phyloP scores from a whole-genome alignment of 2,888 invertebrate species.

The Idaea biselata region DNA sequence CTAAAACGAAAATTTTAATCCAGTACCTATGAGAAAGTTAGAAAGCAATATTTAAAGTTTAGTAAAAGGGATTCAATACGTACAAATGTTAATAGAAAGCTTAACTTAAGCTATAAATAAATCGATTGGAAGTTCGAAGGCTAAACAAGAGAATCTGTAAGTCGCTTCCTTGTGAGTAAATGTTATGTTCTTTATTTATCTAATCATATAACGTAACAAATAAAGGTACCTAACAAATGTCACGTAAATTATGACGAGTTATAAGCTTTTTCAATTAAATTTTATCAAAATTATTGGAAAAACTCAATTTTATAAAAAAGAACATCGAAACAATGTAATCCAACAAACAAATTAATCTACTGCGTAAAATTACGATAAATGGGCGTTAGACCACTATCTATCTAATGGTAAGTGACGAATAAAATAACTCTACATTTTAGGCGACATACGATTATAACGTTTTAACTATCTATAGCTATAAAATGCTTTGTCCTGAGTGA shows the following conservation, averaged over 20 bases:
- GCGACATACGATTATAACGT: background rate
- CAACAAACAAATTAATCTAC: background rate
- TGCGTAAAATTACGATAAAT: background rate
- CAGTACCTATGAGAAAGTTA: background rate
- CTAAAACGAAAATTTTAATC: background rate
- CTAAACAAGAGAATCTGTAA: constrained; percentile 5
- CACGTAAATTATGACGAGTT: constrained; percentile 9
- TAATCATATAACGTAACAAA: constrained; percentile 12
- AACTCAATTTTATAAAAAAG: background rate
- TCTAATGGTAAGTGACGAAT: no score
- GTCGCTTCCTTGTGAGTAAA: background rate
- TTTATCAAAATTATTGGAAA: background rate
- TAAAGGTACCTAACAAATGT: background rate
- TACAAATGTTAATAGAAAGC: constrained; percentile 22
- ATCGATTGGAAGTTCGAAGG: constrained; percentile 25
- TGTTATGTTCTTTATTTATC: constrained; percentile 12
- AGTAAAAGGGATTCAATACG: background rate
- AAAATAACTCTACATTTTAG: background rate
- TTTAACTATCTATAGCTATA: background rate
- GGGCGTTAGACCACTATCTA: no score
- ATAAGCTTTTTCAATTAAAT: constrained; percentile 19
- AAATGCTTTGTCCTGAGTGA: no score
- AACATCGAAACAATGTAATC: background rate
- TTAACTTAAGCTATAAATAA: constrained; percentile 17
- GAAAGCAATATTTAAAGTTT: background rate